Evolutionary conservation across 2,797 vertebrate species (phyloP).

Genomic region (Paedocypris micromegethes): DNA sequence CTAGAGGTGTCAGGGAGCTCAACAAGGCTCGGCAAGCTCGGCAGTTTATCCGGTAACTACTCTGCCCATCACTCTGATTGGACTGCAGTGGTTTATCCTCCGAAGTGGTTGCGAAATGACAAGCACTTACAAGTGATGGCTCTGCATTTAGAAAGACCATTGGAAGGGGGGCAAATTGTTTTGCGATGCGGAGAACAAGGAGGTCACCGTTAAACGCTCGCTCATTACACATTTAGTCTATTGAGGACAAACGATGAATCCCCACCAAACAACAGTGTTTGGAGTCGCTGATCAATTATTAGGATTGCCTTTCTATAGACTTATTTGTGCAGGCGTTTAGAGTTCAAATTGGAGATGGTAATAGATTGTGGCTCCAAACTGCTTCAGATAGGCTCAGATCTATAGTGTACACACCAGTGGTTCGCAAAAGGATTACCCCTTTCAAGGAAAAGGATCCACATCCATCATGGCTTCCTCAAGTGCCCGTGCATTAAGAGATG

Average conservation of each 20-base stretch:
- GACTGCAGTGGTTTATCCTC: slow-evolving; percentile 21
- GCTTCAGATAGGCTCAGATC: slow-evolving; percentile 44
- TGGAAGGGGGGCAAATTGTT: slow-evolving; percentile 21
- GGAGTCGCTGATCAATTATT: slow-evolving; percentile 45
- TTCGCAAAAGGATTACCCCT: slow-evolving; percentile 37
- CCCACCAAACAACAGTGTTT: slow-evolving; percentile 37
- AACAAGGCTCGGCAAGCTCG: neutral
- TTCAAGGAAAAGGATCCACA: slow-evolving; percentile 28
- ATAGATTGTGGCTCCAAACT: slow-evolving; percentile 41
- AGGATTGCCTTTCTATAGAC: slow-evolving; percentile 25
- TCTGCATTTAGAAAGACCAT: slow-evolving; percentile 2
- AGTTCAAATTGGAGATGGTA: slow-evolving; percentile 26
- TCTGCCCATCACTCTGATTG: slow-evolving; percentile 19
- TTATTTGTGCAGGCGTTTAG: slow-evolving; percentile 16
- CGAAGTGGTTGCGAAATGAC: slow-evolving; percentile 6
- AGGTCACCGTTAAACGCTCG: slow-evolving; percentile 37
- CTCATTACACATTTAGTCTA: slow-evolving; percentile 38
- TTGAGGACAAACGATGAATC: slow-evolving; percentile 43
- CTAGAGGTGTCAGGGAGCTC: neutral
- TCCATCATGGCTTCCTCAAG: slow-evolving; percentile 41
- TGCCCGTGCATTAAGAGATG: slow-evolving; percentile 32
- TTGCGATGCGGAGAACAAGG: slow-evolving; percentile 11
- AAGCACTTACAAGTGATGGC: slow-evolving; percentile 22
- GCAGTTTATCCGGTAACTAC: slow-evolving; percentile 24
- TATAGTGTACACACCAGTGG: slow-evolving; percentile 42